phyloP scores from a whole-genome alignment of 2,888 invertebrate species.

The Mechanitis messenoides region DNA sequence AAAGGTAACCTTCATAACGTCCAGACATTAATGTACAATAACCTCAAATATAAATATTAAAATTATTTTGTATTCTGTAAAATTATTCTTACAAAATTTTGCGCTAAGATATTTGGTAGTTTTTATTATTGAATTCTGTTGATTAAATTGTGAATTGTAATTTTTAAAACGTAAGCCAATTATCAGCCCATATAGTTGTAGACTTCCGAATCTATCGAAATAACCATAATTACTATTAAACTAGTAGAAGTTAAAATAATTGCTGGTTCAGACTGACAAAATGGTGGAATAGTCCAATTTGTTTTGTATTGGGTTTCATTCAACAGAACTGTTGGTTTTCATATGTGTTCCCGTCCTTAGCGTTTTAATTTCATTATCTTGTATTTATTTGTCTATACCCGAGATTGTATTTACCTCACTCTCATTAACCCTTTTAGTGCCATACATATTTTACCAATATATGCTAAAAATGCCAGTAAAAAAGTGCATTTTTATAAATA shows the following conservation, averaged over 20 bases:
- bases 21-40: constrained; percentile 24
- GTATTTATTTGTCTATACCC: constrained; percentile 43
- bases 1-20: constrained; percentile 18
- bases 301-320: no score
- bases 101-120: background rate
- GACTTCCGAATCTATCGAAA: background rate
- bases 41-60: constrained; percentile 9
- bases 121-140: background rate
- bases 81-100: background rate
- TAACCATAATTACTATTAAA: constrained; percentile 6
- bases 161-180: no score
- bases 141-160: no score
- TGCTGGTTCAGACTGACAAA: constrained; percentile 19
- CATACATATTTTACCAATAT: no score
- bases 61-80: constrained; percentile 9
- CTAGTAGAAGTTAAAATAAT: constrained; percentile 10
- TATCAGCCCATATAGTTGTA: no score
- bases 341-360: constrained; percentile 75
- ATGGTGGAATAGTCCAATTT: no score
- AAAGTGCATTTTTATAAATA: no score
- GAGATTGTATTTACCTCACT: constrained; percentile 40
- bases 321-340: no score
- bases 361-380: constrained; percentile 45
- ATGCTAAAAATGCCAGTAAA: no score
- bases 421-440: background rate